Evolutionary conservation across 2,797 vertebrate genomes (phyloP), one percentile per base, ranked within the genome.

Genomic region (Bufotes viridis): DNA sequence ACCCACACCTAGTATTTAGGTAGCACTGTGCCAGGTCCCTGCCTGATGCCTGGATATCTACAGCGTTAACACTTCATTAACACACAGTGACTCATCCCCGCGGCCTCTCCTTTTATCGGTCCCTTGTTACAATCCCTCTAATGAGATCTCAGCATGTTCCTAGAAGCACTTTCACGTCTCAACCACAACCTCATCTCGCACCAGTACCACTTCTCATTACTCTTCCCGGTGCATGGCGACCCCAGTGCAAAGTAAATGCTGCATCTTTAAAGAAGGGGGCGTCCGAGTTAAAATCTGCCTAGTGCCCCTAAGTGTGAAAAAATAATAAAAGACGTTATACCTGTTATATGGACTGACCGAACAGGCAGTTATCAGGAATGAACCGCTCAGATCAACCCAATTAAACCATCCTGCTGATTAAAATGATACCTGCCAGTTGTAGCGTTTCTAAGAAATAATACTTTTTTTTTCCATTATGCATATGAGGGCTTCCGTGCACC

Each of bases 151-250:
- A 42, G 15, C 34, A 0, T 49, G 58, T 61, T 82, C 81, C 63
- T 82, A 55, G 61, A 82, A 70, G 29, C 22, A 53, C 42, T 51
- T 82, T 82, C 81, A 82, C 10, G 49, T 76, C 74, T 53, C 74
- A 14, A 13, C 42, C 74, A 53, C 74, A 76, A 17, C 42, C 74
- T 76, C 74, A 22, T 76, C 74, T 12, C 74, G 22, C 42, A 76
- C 49, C 49, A n/a, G 49, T 53, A 7, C 22, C 0, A 53, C 49
- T 51, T 76, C 29, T 72, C 20, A 29, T 69, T 26, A 26, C 29
- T 72, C 18, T 11, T 74, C 34, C 70, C 4, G 49, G 70, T 42
- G n/a, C 29, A 49, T 18, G 29, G 8, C 13, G 29, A 20, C 7
- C 18, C 70, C 18, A 49, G 29, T 0, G 3, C 7, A n/a, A 24